phyloP scores from a whole-genome alignment of 2,797 vertebrate species.

The Apogon talboti region DNA sequence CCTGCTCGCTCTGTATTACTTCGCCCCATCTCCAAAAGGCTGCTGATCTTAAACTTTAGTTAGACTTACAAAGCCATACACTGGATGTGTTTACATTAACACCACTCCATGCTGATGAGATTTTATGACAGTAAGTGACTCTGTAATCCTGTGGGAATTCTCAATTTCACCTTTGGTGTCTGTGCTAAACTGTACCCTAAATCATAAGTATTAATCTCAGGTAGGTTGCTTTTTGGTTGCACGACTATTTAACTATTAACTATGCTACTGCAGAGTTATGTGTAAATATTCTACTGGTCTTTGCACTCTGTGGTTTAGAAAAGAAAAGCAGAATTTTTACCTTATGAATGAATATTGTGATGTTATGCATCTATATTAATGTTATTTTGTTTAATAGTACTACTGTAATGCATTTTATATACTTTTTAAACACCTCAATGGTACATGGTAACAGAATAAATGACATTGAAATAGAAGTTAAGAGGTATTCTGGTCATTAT shows the following conservation, averaged over 20 bases:
- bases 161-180: neutral
- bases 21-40: conserved; percentile 85
- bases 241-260: neutral
- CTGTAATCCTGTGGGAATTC: neutral
- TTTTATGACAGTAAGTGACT: neutral
- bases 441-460: neutral
- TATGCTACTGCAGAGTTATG: neutral
- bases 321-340: conserved; percentile 30
- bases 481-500: conserved; percentile 3
- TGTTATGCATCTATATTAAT: conserved; percentile 19
- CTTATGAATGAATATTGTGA: conserved; percentile 1
- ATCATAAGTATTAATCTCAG: conserved; percentile 29
- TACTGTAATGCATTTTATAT: conserved; percentile 27
- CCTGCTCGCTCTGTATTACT: conserved; percentile 86
- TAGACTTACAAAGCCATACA: neutral
- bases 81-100: neutral
- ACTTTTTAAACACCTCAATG: conserved; percentile 9
- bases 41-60: conserved; percentile 74
- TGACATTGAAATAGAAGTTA: conserved; percentile 2
- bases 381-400: conserved; percentile 31
- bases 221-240: conserved; percentile 11
- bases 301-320: conserved; percentile 13
- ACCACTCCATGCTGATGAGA: neutral
- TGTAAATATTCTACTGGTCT: neutral
- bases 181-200: neutral